Evolutionary conservation across 2,888 invertebrate genomes (phyloP), one percentile per base, ranked within the genome.

Genomic region (Anthophora plumipes): DNA sequence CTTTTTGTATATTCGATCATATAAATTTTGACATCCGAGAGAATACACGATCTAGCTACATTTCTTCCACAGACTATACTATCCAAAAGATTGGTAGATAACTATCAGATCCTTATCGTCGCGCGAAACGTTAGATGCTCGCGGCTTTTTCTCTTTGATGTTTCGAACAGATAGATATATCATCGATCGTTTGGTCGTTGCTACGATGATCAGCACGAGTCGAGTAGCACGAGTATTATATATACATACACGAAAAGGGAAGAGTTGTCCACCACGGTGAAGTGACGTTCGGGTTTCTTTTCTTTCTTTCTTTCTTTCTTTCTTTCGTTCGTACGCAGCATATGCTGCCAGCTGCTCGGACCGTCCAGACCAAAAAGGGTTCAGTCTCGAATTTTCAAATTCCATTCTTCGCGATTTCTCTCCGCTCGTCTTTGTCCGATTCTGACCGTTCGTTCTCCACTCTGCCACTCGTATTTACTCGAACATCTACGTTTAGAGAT

Each of bases 341-440:
- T 87, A 91, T 90, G 91, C 84, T 83, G 85, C 91, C 91, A 90
- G 91, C 88, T 90, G 90, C 85, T 85, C 83, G 77, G 67, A 64
- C 71, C 57, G 66, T 37, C 60, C 55, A 52, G 61, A 5, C 61
- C 25, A 14, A 52, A 89, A 91, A 88, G 90, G 90, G 88, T 90
- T 90, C 69, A 87, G 82, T 86, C 85, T 85, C 83, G 57, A 85
- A 86, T 88, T 88, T 88, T 90, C 85, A 52, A 84, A 85, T 77
- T 79, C 85, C 80, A 80, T 84, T 85, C 73, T 80, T 81, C 73
- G 72, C 67, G 63, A 77, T 66, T 83, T 81, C 81, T 79, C 64
- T 78, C 77, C 52, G 11, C 41, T 63, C 25, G n/a, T 55, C 17
- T 57, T 63, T 48, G 41, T 74, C 61, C 70, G 11, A 12, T 17